Base-by-base conservation (phyloP, 2,888 invertebrate genomes). In the Balanococcus diminutus region DNA sequence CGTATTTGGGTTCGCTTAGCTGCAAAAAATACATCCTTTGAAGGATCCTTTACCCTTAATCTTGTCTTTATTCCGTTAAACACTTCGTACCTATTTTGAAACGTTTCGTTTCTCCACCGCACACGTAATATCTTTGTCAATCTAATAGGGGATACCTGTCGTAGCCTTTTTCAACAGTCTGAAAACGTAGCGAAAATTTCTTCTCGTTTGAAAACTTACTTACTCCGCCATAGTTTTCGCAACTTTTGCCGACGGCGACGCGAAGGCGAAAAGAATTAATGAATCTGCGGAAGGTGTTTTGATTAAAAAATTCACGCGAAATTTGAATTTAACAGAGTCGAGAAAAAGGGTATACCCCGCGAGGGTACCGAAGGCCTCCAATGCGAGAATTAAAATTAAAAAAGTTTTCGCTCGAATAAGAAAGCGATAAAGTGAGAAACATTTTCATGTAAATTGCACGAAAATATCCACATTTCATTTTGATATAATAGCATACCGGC, bases 401-500 rank as follows among this genome's bases (percentile, higher is more conserved):
- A 79, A 79, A 79, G 19, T 79, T 79, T 79, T 79, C 67, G 19
- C 75, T 79, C 9, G 75, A 79, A 79, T 79, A 79, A 79, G 36
- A 79, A 67, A 67, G 16, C 75, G 75, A 79, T 36, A 79, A 79
- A 79, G 32, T 28, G 75, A 36, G 75, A 79, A 72, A 32, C 31
- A 36, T 79, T 79, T 79, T 79, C 32, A 79, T 79, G 75, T 36
- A 79, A 79, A 79, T 79, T 79, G 28, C 75, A n/a, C n/a, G n/a
- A 79, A 79, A 79, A 79, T 79, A 79, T 79, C 75, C 36, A 79
- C 75, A 79, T 79, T 79, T 79, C 36, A 79, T 79, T 79, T 79
- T 79, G 32, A 36, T 79, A 32, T 79, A 32, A 36, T 36, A 79
- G 36, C 36, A 36, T 56, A 56, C n/a, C 36, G 75, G 75, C 75